Conservation (phyloP, 2,888 invertebrate genomes). For the Drosophila neotestacea region DNA sequence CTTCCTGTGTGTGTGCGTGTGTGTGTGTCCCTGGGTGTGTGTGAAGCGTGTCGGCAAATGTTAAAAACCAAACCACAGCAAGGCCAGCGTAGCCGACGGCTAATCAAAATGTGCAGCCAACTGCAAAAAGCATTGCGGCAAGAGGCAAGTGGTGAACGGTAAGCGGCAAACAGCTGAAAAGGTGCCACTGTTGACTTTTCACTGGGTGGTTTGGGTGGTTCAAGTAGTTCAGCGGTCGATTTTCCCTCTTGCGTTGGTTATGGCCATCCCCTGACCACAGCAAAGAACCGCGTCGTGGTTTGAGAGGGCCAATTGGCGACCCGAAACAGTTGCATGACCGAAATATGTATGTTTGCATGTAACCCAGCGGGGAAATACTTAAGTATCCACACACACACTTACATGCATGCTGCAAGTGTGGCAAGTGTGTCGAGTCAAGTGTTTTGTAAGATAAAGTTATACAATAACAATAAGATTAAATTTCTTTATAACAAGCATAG, state of each 20-base stretch:
- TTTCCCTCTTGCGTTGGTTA: slow-evolving; percentile 12
- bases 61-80: slow-evolving; percentile 63
- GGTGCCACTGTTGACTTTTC: slow-evolving; percentile 31
- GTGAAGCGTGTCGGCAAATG: slow-evolving; percentile 55
- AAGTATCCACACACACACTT: background rate
- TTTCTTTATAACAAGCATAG: background rate
- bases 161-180: slow-evolving; percentile 16
- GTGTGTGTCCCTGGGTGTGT: slow-evolving; percentile 12
- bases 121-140: slow-evolving; percentile 61
- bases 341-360: slow-evolving; percentile 49
- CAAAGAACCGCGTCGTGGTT: slow-evolving; percentile 49
- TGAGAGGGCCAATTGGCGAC: slow-evolving; percentile 18
- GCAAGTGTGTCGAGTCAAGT: slow-evolving; percentile 20
- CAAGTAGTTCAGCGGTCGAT: background rate
- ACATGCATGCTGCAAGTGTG: slow-evolving; percentile 7
- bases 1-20: background rate
- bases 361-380: slow-evolving; percentile 5
- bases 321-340: slow-evolving; percentile 47
- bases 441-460: slow-evolving; percentile 17
- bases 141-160: background rate
- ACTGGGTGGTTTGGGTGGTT: slow-evolving; percentile 12
- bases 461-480: background rate
- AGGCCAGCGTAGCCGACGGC: slow-evolving; percentile 51
- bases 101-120: slow-evolving; percentile 79
- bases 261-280: slow-evolving; percentile 41